These are phyloP conservation scores for Cactoblastis cactorum DNA, from an alignment of 2,888 invertebrate genomes.

Conservation along the genomic window DNA sequence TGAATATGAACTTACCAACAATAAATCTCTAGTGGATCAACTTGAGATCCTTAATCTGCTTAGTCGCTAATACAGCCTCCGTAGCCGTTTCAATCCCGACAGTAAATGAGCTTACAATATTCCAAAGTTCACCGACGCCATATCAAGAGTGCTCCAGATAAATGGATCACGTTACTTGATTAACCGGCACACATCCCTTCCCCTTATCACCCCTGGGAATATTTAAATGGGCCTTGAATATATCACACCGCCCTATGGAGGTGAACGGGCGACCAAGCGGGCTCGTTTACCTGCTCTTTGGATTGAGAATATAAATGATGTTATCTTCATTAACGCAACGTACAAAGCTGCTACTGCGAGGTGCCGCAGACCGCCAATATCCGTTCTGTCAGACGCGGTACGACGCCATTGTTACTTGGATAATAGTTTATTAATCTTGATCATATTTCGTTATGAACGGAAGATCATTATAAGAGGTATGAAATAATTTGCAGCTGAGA, in stretches of 20 bases:
- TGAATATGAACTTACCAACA: slow-evolving; percentile 3
- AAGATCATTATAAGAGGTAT: background rate
- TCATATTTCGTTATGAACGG: background rate
- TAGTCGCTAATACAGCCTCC: slow-evolving; percentile 30
- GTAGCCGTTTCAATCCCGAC: slow-evolving; percentile 44
- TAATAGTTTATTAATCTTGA: background rate
- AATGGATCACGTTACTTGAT: slow-evolving; percentile 79
- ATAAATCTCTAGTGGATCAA: slow-evolving; percentile 12
- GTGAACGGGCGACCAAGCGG: slow-evolving; percentile 54
- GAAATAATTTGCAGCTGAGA: too few relatives aligned
- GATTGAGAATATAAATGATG: slow-evolving; percentile 61
- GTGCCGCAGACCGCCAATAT: background rate
- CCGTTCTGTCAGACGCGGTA: background rate
- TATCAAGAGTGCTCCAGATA: slow-evolving; percentile 76
- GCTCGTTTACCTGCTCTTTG: slow-evolving; percentile 65
- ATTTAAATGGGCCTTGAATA: slow-evolving; percentile 76
- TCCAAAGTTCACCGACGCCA: slow-evolving; percentile 68
- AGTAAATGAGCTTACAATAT: slow-evolving; percentile 66
- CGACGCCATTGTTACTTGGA: background rate
- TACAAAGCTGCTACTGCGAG: slow-evolving; percentile 32
- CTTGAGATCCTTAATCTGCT: slow-evolving; percentile 32
- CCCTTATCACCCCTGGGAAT: slow-evolving; percentile 76
- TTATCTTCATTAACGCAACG: slow-evolving; percentile 59
- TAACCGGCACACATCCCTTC: slow-evolving; percentile 74
- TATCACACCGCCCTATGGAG: slow-evolving; percentile 69